A percentile compares a stretch with the other conserved stretches of the same genome.
phyloP scores from a whole-genome alignment of 2,797 vertebrate genomes.

The Poeciliopsis infans region DNA sequence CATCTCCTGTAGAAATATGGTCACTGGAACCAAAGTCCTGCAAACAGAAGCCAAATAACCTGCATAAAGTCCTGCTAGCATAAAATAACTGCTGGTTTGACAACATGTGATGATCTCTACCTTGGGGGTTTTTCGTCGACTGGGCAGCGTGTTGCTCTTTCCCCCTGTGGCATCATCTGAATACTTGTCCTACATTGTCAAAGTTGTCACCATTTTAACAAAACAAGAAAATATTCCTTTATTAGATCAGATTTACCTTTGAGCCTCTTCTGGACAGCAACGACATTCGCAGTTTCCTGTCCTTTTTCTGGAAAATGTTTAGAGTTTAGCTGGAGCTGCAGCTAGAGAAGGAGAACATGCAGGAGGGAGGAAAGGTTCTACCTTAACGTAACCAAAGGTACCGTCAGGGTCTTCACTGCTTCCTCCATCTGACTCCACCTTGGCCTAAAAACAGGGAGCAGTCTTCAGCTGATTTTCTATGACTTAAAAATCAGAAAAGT shows the following conservation, averaged over 20 bases:
- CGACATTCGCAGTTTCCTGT: conserved; percentile 52
- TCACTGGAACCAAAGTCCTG: conserved; percentile 49
- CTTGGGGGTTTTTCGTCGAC: conserved; percentile 38
- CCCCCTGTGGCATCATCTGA: conserved; percentile 34
- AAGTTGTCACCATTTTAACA: neutral
- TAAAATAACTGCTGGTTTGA: neutral
- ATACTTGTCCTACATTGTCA: conserved; percentile 45
- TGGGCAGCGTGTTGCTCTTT: conserved; percentile 25
- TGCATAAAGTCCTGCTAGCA: neutral
- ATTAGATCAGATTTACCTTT: conserved; percentile 63
- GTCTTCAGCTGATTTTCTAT: neutral
- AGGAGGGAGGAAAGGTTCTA: neutral
- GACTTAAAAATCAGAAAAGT: neutral
- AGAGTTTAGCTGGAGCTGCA: neutral
- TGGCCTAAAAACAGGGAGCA: conserved; percentile 19
- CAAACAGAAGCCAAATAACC: neutral
- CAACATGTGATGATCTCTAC: conserved; percentile 27
- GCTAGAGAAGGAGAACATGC: neutral
- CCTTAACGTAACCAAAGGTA: conserved; percentile 46
- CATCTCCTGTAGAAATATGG: conserved; percentile 20
- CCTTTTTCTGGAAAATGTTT: conserved; percentile 65
- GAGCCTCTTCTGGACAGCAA: conserved; percentile 61
- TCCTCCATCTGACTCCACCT: conserved; percentile 42
- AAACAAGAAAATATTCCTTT: neutral
- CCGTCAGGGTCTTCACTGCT: conserved; percentile 52